Evolutionary conservation across 2,888 invertebrate species (phyloP), one percentile per base, ranked within the genome.

Genomic region (Nomada fabriciana): DNA sequence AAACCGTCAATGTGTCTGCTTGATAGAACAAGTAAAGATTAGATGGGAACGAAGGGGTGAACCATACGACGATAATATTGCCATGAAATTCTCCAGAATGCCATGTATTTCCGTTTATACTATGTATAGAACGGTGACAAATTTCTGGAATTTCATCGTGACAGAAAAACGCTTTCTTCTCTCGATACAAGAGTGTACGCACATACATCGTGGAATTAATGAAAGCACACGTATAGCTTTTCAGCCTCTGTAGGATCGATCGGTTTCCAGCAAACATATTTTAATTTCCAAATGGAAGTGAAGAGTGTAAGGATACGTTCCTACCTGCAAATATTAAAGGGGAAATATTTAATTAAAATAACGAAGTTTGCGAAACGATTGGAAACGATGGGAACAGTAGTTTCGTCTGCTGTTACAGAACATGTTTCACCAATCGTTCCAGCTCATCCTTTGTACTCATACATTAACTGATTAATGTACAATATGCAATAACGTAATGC

Each of bases 271-370:
- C 3, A 20, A 60, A 36, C 18, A 25, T 42, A 25, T 72, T 60
- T 68, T 68, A 68, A 75, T 53, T 42, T 67, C 7, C n/a, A 53
- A 68, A 68, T 13, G 42, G 15, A 1, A 4, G 5, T 13, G n/a
- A 52, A 52, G 18, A 23, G 11, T 42, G 60, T n/a, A 13, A 20
- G n/a, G 42, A 63, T 52, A 29, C 59, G 18, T 13, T 11, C 18
- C 47, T 20, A 7, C 36, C 36, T 36, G 36, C 36, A 71, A 43
- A 76, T 23, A 70, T 18, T 11, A 2, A 23, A 23, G 9, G 18
- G 20, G 15, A 50, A 60, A 73, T 65, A 71, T 59, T 72, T 59
- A 47, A 13, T 25, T 3, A 42, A 72, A 23, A 57, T 64, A 47
- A 42, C 42, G 7, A 72, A 11, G 23, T 25, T 1, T 2, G 43